phyloP scores from a whole-genome alignment of 2,113 vertebrate species.

The Hippopotamus amphibius region DNA sequence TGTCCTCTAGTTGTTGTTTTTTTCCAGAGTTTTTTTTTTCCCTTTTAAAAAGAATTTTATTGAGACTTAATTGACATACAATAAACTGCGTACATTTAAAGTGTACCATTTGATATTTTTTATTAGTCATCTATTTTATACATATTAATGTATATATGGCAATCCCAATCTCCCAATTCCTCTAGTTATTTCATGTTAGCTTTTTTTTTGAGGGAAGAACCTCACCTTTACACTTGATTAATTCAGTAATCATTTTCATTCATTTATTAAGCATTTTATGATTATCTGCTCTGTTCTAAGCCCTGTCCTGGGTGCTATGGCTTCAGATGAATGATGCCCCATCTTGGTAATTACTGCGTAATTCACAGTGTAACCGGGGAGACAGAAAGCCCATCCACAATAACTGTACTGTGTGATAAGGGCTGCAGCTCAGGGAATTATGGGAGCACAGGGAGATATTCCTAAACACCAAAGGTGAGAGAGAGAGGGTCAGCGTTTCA shows the following conservation, averaged over 20 bases:
- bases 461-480: not conserved
- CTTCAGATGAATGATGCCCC: fast-evolving
- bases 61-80: too few species aligned
- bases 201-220: not conserved
- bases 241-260: not conserved
- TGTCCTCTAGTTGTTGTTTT: not conserved
- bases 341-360: not conserved
- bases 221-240: not conserved
- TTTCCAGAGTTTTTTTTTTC: too few species aligned
- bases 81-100: too few species aligned
- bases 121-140: too few species aligned
- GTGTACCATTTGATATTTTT: too few species aligned
- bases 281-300: not conserved
- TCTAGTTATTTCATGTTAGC: not conserved
- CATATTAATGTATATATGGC: too few species aligned
- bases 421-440: not conserved
- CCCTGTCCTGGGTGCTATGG: not conserved
- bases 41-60: too few species aligned
- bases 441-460: not conserved
- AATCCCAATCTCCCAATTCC: too few species aligned
- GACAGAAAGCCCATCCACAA: not conserved
- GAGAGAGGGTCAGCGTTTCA: not conserved
- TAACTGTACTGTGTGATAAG: not conserved
- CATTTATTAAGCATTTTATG: not conserved
- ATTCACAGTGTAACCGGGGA: not conserved